Percentiles rank a stretch among this genome's conserved stretches.
Evolutionary conservation across 2,113 vertebrate species (phyloP).

Genomic region (Malurus alboscapulatus): DNA sequence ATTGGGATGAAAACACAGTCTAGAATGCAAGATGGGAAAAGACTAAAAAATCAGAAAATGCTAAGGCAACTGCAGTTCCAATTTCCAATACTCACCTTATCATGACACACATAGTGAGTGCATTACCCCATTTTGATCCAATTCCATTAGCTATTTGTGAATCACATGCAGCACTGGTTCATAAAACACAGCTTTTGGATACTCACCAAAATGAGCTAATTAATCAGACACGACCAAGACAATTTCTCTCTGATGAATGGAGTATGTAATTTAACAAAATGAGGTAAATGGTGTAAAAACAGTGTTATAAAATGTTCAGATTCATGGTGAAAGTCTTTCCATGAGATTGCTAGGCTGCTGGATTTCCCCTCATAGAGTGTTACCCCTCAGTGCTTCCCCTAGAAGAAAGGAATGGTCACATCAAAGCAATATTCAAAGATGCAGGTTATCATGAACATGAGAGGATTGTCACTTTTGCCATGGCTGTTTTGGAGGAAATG

Average conservation of each 20-base stretch:
- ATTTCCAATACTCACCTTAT: background rate
- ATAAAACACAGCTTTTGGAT: background rate
- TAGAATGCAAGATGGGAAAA: background rate
- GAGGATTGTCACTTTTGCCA: background rate
- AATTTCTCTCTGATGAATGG: background rate
- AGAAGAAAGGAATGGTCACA: background rate
- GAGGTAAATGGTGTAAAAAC: constrained; percentile 11
- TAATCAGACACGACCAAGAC: constrained; percentile 9
- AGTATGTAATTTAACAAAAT: constrained; percentile 1
- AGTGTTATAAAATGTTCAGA: background rate
- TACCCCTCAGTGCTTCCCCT: background rate
- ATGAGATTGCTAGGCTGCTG: background rate
- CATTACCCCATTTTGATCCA: constrained; percentile 26
- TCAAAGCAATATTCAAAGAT: background rate
- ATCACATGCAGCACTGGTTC: constrained; percentile 4
- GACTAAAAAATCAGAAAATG: background rate
- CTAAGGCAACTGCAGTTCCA: background rate
- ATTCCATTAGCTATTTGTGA: background rate
- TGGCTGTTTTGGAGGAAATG: background rate
- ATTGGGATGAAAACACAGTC: background rate
- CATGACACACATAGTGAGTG: background rate
- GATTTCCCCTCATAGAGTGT: background rate
- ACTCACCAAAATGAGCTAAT: constrained; percentile 46
- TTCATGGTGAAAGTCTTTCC: background rate
- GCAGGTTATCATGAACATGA: background rate